Evolutionary conservation across 2,797 vertebrate genomes (phyloP), one percentile per base, ranked within the genome.

Genomic region (Spea hammondii): DNA sequence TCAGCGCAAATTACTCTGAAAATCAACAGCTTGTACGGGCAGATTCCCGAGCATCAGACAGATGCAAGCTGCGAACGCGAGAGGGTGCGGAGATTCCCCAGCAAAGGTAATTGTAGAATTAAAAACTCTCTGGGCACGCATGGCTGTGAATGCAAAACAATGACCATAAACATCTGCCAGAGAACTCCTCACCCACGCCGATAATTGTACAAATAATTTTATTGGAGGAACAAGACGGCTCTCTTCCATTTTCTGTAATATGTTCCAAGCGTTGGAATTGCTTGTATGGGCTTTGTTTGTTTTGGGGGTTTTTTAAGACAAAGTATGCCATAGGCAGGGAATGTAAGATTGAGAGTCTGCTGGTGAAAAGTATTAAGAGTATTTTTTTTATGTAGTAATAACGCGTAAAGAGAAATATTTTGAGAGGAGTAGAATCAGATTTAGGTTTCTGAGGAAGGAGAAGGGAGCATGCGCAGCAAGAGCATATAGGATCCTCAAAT

Each of bases 91-190:
- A 69, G 55, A 65, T 11, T 82, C 65, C 65, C 65, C 75, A 9
- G 65, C 70, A 82, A 77, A 82, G 74, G 80, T 82, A 77, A 82
- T 82, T 65, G 65, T 77, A 82, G 78, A 77, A 74, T 77, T 73
- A 77, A 62, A 76, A 73, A 73, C 57, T 82, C 80, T 82, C 80
- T 74, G 70, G 80, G 75, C 65, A 74, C 75, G 74, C 75, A 82
- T 78, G 80, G 80, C 44, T 70, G 54, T 65, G 72, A 82, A 82
- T 82, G 75, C 70, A 82, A 82, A 77, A 82, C 80, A 82, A 82
- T 82, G 80, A 82, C 80, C 71, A 77, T 82, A 77, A 82, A 82
- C 80, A 82, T 82, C 80, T 82, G 80, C 55, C 70, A 59, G 75
- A 72, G 75, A 77, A 78, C 75, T 73, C 70, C 80, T 77, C 65